These are phyloP conservation scores for Neoascia interrupta DNA, from an alignment of 2,888 invertebrate species.

Conservation along the genomic window DNA sequence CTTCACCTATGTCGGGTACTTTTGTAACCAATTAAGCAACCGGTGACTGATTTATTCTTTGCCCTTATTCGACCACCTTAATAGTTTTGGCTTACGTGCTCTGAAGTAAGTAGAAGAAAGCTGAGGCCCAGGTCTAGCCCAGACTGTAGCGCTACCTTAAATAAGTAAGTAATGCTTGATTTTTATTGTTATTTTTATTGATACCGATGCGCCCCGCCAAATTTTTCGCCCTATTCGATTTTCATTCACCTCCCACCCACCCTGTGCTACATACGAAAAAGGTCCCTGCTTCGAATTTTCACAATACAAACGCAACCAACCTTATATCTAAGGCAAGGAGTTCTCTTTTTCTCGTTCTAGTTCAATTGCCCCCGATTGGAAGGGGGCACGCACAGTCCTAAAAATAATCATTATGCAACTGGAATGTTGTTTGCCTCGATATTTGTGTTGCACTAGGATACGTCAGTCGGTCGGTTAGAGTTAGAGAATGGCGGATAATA, in stretches of 20 bases:
- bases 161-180: no score
- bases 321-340: constrained; percentile 1
- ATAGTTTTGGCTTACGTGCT: no score
- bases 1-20: no score
- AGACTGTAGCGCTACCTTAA: no score
- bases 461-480: constrained; percentile 54
- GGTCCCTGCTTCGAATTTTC: constrained; percentile 27
- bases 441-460: constrained; percentile 54
- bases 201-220: no score
- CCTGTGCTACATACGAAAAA: constrained; percentile 25
- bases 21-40: no score
- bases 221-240: constrained; percentile 1
- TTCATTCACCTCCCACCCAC: background rate
- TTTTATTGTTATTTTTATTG: no score
- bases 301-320: background rate
- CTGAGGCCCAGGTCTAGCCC: no score
- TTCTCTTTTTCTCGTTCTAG: constrained; percentile 2
- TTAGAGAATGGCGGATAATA: constrained; percentile 33
- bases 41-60: no score
- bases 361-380: constrained; percentile 25
- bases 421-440: constrained; percentile 40
- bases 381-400: constrained; percentile 55
- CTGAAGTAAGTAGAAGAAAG: no score
- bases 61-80: no score
- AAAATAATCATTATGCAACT: constrained; percentile 55